Conservation (phyloP, 2,797 vertebrate species). For the Dryobates pubescens region DNA sequence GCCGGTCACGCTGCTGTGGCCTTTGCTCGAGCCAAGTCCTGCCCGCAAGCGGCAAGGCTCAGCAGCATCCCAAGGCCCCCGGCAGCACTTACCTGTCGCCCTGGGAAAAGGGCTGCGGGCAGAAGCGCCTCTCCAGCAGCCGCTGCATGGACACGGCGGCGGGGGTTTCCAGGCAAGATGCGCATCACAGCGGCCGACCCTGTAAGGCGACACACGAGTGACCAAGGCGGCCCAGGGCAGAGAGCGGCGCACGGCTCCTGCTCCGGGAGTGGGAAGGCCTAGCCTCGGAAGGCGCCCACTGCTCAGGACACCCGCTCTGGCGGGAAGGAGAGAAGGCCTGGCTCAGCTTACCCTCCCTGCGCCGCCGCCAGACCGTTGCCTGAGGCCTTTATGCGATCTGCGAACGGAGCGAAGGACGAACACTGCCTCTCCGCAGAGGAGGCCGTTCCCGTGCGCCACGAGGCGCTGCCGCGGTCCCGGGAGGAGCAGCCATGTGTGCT, state of each 20-base stretch:
- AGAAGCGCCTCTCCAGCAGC: not conserved
- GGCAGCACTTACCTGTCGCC: not conserved
- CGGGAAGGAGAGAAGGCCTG: not conserved
- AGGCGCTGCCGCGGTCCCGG: not conserved
- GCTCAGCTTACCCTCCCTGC: not conserved
- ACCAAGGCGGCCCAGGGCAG: not conserved
- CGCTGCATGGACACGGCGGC: not conserved
- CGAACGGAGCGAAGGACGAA: too few species aligned
- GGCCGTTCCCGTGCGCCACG: not conserved
- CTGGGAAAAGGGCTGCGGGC: not conserved
- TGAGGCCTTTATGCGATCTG: not conserved
- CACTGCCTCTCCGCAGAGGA: not conserved
- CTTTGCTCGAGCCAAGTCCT: not conserved
- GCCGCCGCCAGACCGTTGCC: not conserved
- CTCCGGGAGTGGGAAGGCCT: not conserved
- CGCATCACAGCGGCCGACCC: not conserved
- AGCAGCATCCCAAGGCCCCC: not conserved
- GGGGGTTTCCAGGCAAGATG: not conserved
- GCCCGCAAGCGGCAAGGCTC: not conserved
- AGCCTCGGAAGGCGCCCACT: not conserved
- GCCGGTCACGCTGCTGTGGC: not conserved
- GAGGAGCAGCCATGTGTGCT: not conserved
- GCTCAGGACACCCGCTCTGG: too few species aligned
- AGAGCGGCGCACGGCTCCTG: too few species aligned
- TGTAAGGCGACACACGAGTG: rapidly evolving